Evolutionary conservation across 2,797 vertebrate species (phyloP), one percentile per base, ranked within the genome.

Genomic region (Kryptopterus vitreolus): DNA sequence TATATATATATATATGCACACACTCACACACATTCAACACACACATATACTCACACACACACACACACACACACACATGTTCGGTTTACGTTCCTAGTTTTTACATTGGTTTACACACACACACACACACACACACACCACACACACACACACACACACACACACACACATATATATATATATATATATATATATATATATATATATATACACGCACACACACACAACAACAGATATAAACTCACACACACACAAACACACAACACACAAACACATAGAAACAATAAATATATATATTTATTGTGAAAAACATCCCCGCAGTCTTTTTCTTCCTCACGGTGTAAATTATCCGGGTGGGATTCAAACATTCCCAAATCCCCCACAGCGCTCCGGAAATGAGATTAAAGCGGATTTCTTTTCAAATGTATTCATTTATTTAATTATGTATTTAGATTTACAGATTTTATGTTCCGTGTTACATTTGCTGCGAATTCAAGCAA

Each of bases 31-130:
- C n/a, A n/a, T n/a, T n/a, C 88, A 96, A 99, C 89, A 97, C 99
- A 85, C 98, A 99, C 93, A 95, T 98, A 98, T 98, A 81, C 93
- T 92, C 81, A 26, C 43, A 10, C 0, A 33, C 6, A 78, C n/a
- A n/a, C n/a, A n/a, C n/a, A n/a, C n/a, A n/a, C n/a, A 58, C 22
- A 62, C 22, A 18, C 24, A 61, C 33, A 33, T 38, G n/a, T n/a
- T n/a, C n/a, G n/a, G n/a, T n/a, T n/a, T n/a, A n/a, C n/a, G n/a
- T n/a, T n/a, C n/a, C n/a, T n/a, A n/a, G n/a, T n/a, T n/a, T n/a
- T n/a, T n/a, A n/a, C n/a, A n/a, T n/a, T n/a, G n/a, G n/a, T n/a
- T n/a, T n/a, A 35, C 22, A 13, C 24, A n/a, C 15, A 12, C 12
- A n/a, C 20, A n/a, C 43, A 63, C n/a, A n/a, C n/a, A n/a, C 80